Evolutionary conservation across 2,888 invertebrate species (phyloP).

Genomic region (Rotaria macrura): DNA sequence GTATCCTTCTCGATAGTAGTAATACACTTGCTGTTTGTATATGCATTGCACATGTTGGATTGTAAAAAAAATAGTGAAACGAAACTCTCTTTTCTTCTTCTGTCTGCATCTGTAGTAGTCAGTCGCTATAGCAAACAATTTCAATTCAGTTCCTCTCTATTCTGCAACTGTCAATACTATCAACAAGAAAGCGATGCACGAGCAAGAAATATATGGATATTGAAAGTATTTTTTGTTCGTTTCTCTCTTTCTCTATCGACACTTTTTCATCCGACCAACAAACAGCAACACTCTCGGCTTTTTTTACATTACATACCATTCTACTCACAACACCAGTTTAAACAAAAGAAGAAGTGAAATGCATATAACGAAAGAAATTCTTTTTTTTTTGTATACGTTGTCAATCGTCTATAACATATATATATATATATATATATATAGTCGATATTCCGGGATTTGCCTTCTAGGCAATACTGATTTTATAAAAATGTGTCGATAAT

Average conservation of each 20-base stretch:
- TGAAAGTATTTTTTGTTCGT: not conserved
- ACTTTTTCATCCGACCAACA: slow-evolving; percentile 12
- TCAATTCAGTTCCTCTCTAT: not conserved
- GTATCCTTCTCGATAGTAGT: not conserved
- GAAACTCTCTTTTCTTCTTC: not conserved
- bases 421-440: not conserved
- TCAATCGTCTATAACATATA: not conserved
- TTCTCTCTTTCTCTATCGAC: not conserved
- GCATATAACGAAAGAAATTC: not conserved
- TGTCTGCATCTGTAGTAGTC: not conserved
- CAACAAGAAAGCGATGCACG: not conserved
- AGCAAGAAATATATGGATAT: not conserved
- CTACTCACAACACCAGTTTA: not conserved
- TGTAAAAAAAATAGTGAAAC: not conserved
- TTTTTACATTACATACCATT: slow-evolving; percentile 6
- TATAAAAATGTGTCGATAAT: not conserved
- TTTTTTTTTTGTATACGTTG: not conserved
- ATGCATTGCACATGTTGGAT: not conserved
- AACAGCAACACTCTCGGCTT: slow-evolving; percentile 3
- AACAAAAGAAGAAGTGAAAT: not conserved
- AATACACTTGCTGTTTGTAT: not conserved
- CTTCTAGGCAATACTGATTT: not conserved
- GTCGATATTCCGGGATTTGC: not conserved
- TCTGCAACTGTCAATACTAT: slow-evolving; percentile 7
- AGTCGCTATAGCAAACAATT: slow-evolving; percentile 15